These are phyloP conservation scores for Takifugu bimaculatus DNA, from an alignment of 2,113 vertebrate genomes.

Conservation along the genomic window DNA sequence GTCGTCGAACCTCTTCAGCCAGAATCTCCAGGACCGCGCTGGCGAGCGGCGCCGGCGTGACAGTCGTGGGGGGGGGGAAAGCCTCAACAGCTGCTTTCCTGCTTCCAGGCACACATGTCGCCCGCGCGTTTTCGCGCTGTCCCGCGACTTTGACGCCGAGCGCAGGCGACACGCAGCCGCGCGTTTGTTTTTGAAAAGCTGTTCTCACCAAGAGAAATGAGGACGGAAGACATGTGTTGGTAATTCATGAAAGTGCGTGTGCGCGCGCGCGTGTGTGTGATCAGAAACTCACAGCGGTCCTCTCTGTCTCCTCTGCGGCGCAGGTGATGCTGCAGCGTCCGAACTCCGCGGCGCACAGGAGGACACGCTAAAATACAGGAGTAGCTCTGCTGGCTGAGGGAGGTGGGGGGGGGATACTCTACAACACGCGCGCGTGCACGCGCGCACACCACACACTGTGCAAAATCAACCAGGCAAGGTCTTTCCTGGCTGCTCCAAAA, in stretches of 20 bases:
- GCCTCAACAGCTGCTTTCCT: too few relatives aligned
- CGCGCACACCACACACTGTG: slow-evolving; percentile 6
- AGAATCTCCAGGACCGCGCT: not conserved
- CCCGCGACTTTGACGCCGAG: not conserved
- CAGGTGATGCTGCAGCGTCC: slow-evolving; percentile 19
- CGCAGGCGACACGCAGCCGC: not conserved
- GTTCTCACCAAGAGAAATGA: too few relatives aligned
- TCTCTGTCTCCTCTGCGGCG: not conserved
- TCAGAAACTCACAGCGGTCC: not conserved
- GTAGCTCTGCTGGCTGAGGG: slow-evolving; percentile 3
- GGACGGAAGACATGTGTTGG: too few relatives aligned
- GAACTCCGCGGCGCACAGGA: not conserved
- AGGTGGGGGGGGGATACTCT: not conserved
- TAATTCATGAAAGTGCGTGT: too few relatives aligned
- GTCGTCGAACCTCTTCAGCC: not conserved
- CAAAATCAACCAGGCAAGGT: slow-evolving; percentile 14
- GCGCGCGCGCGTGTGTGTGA: too few relatives aligned
- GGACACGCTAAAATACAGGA: not conserved
- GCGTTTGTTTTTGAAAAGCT: too few relatives aligned
- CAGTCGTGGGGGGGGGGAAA: too few relatives aligned
- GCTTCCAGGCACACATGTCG: not conserved
- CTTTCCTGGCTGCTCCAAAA: slow-evolving; percentile 23
- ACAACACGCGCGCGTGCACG: not conserved
- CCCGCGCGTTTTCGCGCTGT: not conserved
- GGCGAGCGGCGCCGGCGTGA: not conserved